Conservation (phyloP, 30 jellyfish, hydroid and myxozoan genomes). For the Pelagia noctiluca region DNA sequence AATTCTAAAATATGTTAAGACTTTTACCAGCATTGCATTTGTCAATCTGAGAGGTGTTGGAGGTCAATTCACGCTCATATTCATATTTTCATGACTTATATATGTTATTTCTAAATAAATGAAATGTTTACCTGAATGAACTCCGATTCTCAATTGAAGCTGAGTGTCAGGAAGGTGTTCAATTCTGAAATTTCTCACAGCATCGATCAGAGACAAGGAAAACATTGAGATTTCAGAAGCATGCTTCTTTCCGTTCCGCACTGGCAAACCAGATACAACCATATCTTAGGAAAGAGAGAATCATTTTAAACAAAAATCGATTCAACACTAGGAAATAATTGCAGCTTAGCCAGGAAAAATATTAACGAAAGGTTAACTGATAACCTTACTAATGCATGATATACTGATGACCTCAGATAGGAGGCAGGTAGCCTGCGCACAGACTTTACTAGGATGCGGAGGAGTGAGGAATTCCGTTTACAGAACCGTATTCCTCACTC, state of each 20-base stretch:
- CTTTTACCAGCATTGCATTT: neutral
- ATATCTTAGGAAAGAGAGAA: constrained; percentile 61
- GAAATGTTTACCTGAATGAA: constrained; percentile 98
- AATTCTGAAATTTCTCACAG: constrained; percentile 47
- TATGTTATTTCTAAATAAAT: no score
- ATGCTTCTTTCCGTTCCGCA: constrained; percentile 77
- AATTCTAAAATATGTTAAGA: neutral
- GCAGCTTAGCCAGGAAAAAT: neutral
- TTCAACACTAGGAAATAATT: neutral
- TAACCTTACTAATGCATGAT: neutral
- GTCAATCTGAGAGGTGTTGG: neutral
- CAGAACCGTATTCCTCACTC: no score
- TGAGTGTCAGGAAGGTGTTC: constrained; percentile 74
- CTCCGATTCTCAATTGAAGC: constrained; percentile 77
- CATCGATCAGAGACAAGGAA: constrained; percentile 71
- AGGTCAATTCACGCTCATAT: neutral
- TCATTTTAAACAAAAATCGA: neutral
- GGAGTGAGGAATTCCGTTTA: no score
- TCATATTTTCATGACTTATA: neutral
- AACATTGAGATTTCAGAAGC: constrained; percentile 86
- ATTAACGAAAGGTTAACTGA: neutral
- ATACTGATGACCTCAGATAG: neutral
- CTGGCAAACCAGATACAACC: constrained; percentile 95
- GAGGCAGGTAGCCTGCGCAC: neutral
- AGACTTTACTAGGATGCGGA: no score